Percentiles rank a stretch among this genome's conserved stretches.
Evolutionary conservation across 2,888 invertebrate species (phyloP).

Genomic region (Globia sparganii): DNA sequence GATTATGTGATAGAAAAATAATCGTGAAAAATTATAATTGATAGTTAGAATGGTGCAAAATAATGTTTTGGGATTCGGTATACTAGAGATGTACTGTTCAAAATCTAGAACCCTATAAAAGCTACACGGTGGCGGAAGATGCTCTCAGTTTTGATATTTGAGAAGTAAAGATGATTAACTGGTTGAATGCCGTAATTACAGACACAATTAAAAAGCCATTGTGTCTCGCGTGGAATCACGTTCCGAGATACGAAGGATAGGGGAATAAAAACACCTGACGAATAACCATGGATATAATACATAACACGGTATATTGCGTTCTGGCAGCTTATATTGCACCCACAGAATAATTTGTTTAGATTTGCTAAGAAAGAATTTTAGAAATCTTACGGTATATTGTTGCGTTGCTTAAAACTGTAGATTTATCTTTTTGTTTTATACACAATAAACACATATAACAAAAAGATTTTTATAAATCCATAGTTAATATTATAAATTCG

Average conservation of each 20-base stretch:
- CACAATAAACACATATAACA: neutral
- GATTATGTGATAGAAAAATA: slow-evolving; percentile 7
- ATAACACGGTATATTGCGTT: neutral
- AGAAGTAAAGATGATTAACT: neutral
- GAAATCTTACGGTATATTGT: too few relatives aligned
- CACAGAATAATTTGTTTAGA: neutral
- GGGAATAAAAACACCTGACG: neutral
- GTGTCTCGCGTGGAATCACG: neutral
- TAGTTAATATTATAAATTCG: neutral
- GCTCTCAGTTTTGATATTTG: neutral
- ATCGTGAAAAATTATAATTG: slow-evolving; percentile 7
- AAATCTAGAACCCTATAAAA: neutral
- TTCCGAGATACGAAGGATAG: neutral
- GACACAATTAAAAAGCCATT: neutral
- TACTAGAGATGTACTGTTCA: slow-evolving; percentile 54
- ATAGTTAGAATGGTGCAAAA: slow-evolving; percentile 37
- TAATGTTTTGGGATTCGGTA: slow-evolving; percentile 13
- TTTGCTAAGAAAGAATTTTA: neutral
- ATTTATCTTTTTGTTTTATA: neutral
- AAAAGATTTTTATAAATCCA: neutral
- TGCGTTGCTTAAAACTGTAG: neutral
- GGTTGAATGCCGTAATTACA: neutral
- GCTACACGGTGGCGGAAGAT: neutral
- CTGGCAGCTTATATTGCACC: neutral
- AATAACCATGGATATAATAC: neutral